A percentile compares a stretch with the other conserved stretches of the same genome.
phyloP scores from a whole-genome alignment of 2,797 vertebrate genomes.

The Muscicapa striata region DNA sequence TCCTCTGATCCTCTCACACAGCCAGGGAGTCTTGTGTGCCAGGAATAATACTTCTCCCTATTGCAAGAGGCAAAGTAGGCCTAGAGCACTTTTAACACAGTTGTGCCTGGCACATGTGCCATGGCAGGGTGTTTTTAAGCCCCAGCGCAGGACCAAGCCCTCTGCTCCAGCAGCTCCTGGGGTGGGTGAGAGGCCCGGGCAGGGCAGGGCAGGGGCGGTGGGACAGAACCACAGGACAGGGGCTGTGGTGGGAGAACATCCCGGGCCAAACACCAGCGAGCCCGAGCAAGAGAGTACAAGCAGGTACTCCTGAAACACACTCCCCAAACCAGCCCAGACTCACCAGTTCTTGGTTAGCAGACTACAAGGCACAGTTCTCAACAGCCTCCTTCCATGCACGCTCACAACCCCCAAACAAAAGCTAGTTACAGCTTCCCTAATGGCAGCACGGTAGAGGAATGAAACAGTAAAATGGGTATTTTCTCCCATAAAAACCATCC shows the following conservation, averaged over 20 bases:
- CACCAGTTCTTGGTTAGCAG: fast-evolving
- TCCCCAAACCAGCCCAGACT: neutral
- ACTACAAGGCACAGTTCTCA: fast-evolving
- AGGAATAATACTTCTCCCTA: neutral
- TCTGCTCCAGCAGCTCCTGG: neutral
- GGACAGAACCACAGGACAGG: fast-evolving
- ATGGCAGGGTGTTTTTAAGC: fast-evolving
- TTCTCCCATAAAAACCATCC: neutral
- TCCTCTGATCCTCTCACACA: neutral
- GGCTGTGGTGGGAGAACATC: neutral
- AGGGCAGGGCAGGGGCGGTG: neutral
- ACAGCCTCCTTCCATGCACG: fast-evolving
- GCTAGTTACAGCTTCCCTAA: neutral
- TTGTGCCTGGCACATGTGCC: neutral
- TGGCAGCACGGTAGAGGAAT: fast-evolving
- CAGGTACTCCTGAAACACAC: neutral
- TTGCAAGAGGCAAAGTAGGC: neutral
- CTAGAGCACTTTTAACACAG: neutral
- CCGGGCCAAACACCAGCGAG: fast-evolving
- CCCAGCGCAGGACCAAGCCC: fast-evolving
- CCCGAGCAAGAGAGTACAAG: neutral
- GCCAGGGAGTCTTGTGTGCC: neutral
- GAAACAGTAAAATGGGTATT: neutral
- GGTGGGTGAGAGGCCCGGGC: fast-evolving
- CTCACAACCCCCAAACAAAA: neutral